phyloP scores from a whole-genome alignment of 1,140 invertebrate genomes.

The Pogonomyrmex californicus region DNA sequence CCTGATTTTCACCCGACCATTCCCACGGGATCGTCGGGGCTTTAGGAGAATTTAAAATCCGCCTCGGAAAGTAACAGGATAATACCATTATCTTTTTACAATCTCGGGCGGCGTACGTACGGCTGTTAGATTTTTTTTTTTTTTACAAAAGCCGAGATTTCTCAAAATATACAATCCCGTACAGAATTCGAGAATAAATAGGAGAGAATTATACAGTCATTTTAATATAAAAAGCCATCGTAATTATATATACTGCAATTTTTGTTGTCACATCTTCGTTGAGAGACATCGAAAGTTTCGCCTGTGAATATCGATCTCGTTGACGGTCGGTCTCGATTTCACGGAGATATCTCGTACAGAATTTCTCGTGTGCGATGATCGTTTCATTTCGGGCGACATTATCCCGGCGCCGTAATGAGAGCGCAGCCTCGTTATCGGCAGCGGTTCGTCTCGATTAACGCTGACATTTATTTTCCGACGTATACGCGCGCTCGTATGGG shows the following conservation, averaged over 20 bases:
- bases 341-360: background rate
- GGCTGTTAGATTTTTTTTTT: background rate
- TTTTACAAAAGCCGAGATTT: background rate
- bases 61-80: conserved; percentile 42
- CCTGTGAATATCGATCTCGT: conserved; percentile 47
- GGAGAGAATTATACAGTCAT: background rate
- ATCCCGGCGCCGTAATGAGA: conserved; percentile 30
- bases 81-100: background rate
- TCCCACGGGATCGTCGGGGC: conserved; percentile 8
- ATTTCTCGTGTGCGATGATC: conserved; percentile 30
- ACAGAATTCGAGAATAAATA: background rate
- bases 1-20: conserved; percentile 54
- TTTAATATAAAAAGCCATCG: background rate
- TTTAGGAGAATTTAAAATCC: background rate
- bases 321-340: conserved; percentile 32
- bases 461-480: conserved; percentile 54
- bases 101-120: too few relatives aligned
- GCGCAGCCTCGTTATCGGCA: conserved; percentile 63
- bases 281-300: conserved; percentile 50
- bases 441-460: conserved; percentile 64
- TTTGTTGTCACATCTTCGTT: background rate
- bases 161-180: background rate
- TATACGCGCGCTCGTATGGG: background rate
- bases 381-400: conserved; percentile 43
- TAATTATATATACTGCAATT: background rate